phyloP scores from a whole-genome alignment of 2,113 vertebrate genomes.

The Sus scrofa region T2T-Sscrofa CM000813.6:89936501-89937000 shows the following conservation, averaged over 20 bases:
- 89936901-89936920: not conserved
- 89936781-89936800: not conserved
- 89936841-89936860: not conserved
- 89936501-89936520: not conserved
- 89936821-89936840: not conserved
- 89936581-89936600: not conserved
- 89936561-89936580: not conserved
- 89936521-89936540: not conserved
- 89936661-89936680: not conserved
- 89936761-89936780: not conserved
- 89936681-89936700: not conserved
- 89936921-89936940: not conserved
- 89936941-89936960: too few species aligned
- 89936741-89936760: too few species aligned
- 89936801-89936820: not conserved
- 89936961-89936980: not conserved
- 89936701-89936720: not conserved
- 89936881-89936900: not conserved
- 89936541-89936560: not conserved
- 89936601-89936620: not conserved
- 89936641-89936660: not conserved
- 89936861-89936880: not conserved
- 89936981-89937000: too few species aligned
- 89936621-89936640: not conserved
- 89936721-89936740: not conserved